Percentiles rank a stretch among this genome's conserved stretches.
Conservation (phyloP, 2,797 vertebrate genomes). For the Sebastes matsubarae region DNA sequence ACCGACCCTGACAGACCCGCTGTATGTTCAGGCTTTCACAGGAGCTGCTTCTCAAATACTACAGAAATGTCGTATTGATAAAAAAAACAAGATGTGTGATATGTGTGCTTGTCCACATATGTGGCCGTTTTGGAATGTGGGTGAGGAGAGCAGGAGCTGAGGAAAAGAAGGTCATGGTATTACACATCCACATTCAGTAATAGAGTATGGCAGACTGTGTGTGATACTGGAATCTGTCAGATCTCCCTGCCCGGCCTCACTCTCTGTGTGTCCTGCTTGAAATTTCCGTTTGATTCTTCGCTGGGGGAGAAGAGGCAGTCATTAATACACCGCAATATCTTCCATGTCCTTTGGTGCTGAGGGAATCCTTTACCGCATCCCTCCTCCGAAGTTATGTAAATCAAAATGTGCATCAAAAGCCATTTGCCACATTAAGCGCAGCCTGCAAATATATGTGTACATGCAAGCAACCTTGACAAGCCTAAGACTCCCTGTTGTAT, state of each 20-base stretch:
- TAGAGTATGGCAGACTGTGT: constrained; percentile 67
- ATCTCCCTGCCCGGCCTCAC: constrained; percentile 69
- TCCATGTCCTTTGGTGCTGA: constrained; percentile 78
- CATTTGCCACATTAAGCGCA: constrained; percentile 79
- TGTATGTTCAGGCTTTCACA: constrained; percentile 15
- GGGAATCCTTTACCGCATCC: constrained; percentile 76
- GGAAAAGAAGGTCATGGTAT: constrained; percentile 60
- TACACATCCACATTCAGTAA: constrained; percentile 64
- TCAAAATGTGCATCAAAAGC: constrained; percentile 81
- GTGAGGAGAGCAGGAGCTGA: constrained; percentile 36
- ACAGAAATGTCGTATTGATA: constrained; percentile 41
- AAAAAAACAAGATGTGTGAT: constrained; percentile 31
- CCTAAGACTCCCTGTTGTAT: constrained; percentile 74
- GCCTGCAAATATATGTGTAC: constrained; percentile 77
- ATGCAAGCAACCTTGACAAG: constrained; percentile 80
- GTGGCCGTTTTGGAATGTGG: constrained; percentile 20
- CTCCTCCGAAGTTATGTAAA: constrained; percentile 81
- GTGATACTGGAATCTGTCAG: constrained; percentile 76
- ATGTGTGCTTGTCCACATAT: not conserved
- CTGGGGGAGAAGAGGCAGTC: constrained; percentile 72
- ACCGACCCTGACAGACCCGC: constrained; percentile 4
- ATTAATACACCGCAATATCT: constrained; percentile 77
- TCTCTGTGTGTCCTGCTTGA: constrained; percentile 79
- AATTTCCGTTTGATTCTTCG: constrained; percentile 82
- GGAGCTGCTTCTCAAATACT: constrained; percentile 21